Evolutionary conservation across 1,140 invertebrate species (phyloP), one percentile per base, ranked within the genome.

Genomic region (Telenomus remus): DNA sequence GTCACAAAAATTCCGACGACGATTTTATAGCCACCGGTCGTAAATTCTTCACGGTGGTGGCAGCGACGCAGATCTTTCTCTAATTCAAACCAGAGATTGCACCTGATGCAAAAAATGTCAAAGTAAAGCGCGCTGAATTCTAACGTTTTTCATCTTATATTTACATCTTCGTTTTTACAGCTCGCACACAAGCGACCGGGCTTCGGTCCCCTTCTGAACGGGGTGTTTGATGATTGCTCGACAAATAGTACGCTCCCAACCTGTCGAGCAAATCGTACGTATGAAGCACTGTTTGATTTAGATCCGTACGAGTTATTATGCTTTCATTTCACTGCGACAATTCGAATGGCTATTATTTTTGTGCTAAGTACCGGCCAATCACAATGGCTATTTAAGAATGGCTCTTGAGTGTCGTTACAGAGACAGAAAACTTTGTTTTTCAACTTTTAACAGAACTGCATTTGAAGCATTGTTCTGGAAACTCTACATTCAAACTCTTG

Each of bases 11-110:
- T 79, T 44, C 80, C 76, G 51, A 78, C 72, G 69, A 77, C 75
- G 80, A 84, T 85, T 84, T 85, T 84, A 84, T 84, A 76, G 81
- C 80, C 77, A 78, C 81, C 80, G 83, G 79, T 85, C 83, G 82
- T 85, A 85, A 85, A 85, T 86, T 85, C 84, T 79, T 78, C 56
- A 35, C 16, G 48, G 53, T 78, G 74, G 55, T 78, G 80, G 80
- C 80, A 82, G 80, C 56, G 72, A 63, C 65, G 63, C 55, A 79
- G 78, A 83, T 84, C 57, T 80, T 75, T 78, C 72, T 82, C 75
- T 82, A 81, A 85, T 85, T 81, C 54, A 55, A 74, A 68, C 71
- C 63, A 74, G 63, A 27, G 19, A 63, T 61, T 74, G 56, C 57
- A 61, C 50, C 42, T 34, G 34, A 43, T 14, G 44, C 66, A 75